These are phyloP conservation scores for Leptonema lineaticorne DNA, from an alignment of 1,140 invertebrate species.

Conservation along the genomic window DNA sequence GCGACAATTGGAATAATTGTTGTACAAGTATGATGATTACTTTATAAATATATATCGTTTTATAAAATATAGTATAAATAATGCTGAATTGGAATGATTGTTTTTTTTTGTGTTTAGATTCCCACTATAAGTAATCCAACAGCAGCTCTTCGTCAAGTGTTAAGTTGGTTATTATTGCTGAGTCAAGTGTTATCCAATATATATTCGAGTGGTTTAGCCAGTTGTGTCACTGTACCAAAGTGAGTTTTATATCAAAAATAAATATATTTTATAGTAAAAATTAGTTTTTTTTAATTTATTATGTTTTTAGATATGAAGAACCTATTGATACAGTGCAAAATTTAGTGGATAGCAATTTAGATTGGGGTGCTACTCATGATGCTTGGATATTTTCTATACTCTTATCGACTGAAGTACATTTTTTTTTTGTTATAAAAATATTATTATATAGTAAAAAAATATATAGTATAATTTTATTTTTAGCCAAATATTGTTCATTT, in stretches of 20 bases:
- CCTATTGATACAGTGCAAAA: conserved; percentile 57
- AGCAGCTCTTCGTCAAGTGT: conserved; percentile 44
- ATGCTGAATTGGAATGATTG: too few relatives aligned
- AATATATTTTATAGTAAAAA: not conserved
- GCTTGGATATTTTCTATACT: conserved; percentile 59
- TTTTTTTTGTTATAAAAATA: conserved; percentile 9
- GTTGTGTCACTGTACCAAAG: conserved; percentile 58
- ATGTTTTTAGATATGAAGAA: conserved; percentile 46
- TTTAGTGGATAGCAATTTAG: conserved; percentile 52
- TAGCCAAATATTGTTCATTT: conserved; percentile 51
- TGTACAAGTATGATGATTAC: conserved; percentile 45
- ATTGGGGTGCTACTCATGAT: conserved; percentile 60
- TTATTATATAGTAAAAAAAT: not conserved
- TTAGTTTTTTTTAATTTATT: conserved; percentile 9
- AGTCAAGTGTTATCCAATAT: conserved; percentile 55
- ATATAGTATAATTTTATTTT: conserved; percentile 34
- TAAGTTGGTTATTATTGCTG: conserved; percentile 51
- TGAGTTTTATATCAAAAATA: conserved; percentile 41
- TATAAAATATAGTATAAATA: not conserved
- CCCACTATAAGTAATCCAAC: conserved; percentile 43
- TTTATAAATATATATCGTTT: not conserved
- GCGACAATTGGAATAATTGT: conserved; percentile 52
- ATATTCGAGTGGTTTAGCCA: conserved; percentile 58
- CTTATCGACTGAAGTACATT: conserved; percentile 50
- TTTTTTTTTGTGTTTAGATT: conserved; percentile 6